These are phyloP conservation scores for Podilymbus podiceps DNA, from an alignment of 2,113 vertebrate genomes.

Conservation along the genomic window DNA sequence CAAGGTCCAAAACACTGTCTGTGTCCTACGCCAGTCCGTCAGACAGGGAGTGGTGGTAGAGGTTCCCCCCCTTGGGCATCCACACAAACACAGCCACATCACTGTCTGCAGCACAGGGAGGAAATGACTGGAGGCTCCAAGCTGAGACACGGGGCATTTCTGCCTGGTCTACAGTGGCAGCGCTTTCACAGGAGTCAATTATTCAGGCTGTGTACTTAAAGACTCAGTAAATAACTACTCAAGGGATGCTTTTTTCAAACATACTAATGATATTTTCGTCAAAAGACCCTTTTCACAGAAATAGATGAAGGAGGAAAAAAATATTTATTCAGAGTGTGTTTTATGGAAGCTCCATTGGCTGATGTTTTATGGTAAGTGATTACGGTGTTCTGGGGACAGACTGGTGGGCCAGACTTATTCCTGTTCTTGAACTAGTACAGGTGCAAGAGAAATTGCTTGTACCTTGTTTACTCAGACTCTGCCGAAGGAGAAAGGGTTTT, in stretches of 20 bases:
- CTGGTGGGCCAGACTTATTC: not conserved
- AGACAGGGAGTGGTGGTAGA: not conserved
- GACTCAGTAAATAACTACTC: slow-evolving; percentile 48
- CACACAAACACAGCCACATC: not conserved
- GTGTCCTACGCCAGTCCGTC: fast-evolving
- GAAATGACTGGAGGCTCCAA: not conserved
- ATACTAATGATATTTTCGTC: slow-evolving; percentile 19
- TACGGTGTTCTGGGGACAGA: not conserved
- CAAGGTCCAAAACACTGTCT: not conserved
- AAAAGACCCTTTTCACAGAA: slow-evolving; percentile 51
- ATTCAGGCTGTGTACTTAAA: slow-evolving; percentile 43
- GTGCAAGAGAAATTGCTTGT: not conserved
- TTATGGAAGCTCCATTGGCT: not conserved
- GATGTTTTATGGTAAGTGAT: not conserved
- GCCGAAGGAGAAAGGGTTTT: not conserved
- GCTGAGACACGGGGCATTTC: not conserved
- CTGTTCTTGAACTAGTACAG: not conserved
- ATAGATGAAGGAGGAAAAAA: not conserved
- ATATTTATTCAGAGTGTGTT: slow-evolving; percentile 13
- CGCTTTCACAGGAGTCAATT: not conserved
- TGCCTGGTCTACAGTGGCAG: not conserved
- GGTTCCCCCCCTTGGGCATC: not conserved
- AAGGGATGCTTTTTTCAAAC: not conserved
- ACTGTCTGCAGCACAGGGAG: not conserved
- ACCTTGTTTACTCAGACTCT: not conserved